These are phyloP conservation scores for Sebastolobus alascanus DNA, from an alignment of 2,797 vertebrate genomes.

Conservation along the genomic window DNA sequence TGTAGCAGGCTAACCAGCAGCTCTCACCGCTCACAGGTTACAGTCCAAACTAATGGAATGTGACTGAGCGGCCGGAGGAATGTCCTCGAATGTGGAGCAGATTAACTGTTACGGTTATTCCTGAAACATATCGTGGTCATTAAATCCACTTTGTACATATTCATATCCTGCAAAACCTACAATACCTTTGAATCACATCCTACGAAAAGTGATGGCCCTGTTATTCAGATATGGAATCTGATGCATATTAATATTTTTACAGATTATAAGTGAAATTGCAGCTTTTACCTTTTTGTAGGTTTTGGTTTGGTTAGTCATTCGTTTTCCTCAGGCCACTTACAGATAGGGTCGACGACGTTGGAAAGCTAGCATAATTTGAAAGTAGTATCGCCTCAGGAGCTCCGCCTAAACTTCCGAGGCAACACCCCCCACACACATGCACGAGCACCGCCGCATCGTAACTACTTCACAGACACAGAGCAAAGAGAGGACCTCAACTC, in stretches of 20 bases:
- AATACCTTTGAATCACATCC: neutral
- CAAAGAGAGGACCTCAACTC: no score
- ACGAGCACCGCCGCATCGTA: no score
- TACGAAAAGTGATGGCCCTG: neutral
- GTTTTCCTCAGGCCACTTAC: no score
- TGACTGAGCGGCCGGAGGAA: slow-evolving; percentile 27
- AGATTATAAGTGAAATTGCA: neutral
- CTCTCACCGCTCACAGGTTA: slow-evolving; percentile 59
- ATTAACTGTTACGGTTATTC: neutral
- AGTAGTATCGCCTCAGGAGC: no score
- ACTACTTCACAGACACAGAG: no score
- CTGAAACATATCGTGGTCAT: neutral
- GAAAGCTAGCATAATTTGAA: no score
- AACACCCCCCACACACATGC: no score
- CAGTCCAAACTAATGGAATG: slow-evolving; percentile 61
- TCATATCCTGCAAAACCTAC: neutral
- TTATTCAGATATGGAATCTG: neutral
- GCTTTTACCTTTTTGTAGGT: neutral
- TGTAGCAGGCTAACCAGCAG: slow-evolving; percentile 58
- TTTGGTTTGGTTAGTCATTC: neutral
- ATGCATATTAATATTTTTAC: neutral
- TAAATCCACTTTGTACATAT: neutral
- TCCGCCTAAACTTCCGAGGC: no score
- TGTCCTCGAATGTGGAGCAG: neutral
- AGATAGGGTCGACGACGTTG: no score